Evolutionary conservation across 1,140 invertebrate species (phyloP), one percentile per base, ranked within the genome.

Genomic region (Aleiodes sp.): DNA sequence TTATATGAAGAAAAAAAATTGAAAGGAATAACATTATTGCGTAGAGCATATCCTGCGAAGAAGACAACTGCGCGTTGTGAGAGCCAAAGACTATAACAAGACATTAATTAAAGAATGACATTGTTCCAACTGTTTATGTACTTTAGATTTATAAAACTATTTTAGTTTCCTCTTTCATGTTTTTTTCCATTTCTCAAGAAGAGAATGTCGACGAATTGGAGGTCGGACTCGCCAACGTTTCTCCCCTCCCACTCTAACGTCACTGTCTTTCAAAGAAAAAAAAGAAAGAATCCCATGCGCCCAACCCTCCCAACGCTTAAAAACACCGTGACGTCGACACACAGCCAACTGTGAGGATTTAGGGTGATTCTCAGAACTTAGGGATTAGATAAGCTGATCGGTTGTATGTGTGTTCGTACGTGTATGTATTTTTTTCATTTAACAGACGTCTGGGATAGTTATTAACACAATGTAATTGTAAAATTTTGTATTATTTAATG

Each of bases 341-440:
- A 35, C 10, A 6, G 43, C 21, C 63, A 65, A 65, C 63, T 46
- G 63, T 65, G 28, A 39, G 63, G 63, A 46, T 46, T 65, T 52
- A 65, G 63, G 63, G 63, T 65, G 41, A 52, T 46, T 31, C 60
- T 35, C 12, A n/a, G 35, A 16, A 21, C 60, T 41, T 63, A 41
- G 60, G 60, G 60, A 41, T 63, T 41, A 39, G 60, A 63, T 63
- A 63, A 63, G 33, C 37, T 21, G 60, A 63, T 63, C 60, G 60
- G 39, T 63, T 63, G 4, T 21, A 28, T 35, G 31, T 35, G 10
- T 35, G 31, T n/a, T n/a, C n/a, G n/a, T n/a, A n/a, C 12, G 26
- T 59, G 12, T 59, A 26, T 28, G 24, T 59, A 26, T 59, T 26
- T 14, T 59, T 59, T n/a, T n/a, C 31, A 35, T 35, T 35, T 10